A percentile compares a stretch with the other conserved stretches of the same genome.
These are phyloP conservation scores for Platycercus adscitus DNA, from an alignment of 2,113 vertebrate genomes.

Conservation along the genomic window DNA sequence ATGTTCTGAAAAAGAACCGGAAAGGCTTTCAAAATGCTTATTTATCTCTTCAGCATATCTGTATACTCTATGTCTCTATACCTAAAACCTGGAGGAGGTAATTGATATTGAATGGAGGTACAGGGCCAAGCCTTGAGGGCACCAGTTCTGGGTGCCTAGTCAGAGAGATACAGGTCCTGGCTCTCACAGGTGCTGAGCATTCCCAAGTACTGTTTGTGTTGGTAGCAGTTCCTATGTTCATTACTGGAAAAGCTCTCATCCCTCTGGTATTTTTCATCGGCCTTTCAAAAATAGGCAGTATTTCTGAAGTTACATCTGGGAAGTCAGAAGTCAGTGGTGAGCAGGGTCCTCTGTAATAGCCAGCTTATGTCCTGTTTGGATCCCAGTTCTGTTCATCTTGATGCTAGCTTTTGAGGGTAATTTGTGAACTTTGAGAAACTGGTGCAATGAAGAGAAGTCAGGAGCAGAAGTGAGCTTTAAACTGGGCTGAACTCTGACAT, in stretches of 20 bases:
- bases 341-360: background rate
- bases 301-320: background rate
- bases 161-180: accelerated
- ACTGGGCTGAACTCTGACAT: background rate
- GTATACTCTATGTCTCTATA: background rate
- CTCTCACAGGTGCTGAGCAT: background rate
- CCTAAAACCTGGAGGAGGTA: background rate
- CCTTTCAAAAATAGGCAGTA: background rate
- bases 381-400: background rate
- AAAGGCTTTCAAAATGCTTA: background rate
- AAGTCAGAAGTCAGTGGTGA: background rate
- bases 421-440: background rate
- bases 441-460: background rate
- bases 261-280: background rate
- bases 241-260: background rate
- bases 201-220: background rate
- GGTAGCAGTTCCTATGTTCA: background rate
- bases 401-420: background rate
- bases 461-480: background rate
- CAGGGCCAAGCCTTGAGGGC: background rate
- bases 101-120: background rate
- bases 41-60: background rate
- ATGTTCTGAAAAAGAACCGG: background rate
- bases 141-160: background rate
- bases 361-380: background rate